Conservation (phyloP, 1,140 invertebrate genomes). For the Diploscapter pachys region DNA sequence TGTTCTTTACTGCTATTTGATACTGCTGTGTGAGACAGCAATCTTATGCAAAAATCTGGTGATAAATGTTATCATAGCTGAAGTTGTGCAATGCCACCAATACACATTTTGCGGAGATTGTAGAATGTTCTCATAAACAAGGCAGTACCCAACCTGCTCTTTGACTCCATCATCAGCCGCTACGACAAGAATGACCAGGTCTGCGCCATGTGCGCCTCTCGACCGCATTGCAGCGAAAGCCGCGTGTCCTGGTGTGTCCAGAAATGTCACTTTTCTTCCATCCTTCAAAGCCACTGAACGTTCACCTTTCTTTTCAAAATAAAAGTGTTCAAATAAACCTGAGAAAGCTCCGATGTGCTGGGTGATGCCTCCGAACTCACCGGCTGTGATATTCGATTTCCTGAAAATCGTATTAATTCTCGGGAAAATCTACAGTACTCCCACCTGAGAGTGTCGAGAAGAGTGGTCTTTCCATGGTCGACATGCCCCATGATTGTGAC, state of each 20-base stretch:
- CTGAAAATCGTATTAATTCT: slow-evolving; percentile 58
- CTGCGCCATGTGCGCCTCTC: slow-evolving; percentile 70
- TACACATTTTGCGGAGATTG: too few species aligned
- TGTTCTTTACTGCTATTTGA: too few species aligned
- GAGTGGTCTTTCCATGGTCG: slow-evolving; percentile 97
- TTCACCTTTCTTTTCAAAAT: slow-evolving; percentile 9
- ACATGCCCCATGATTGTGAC: slow-evolving; percentile 99
- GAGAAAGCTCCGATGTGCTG: slow-evolving; percentile 98
- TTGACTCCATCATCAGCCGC: slow-evolving; percentile 98
- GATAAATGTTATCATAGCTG: too few species aligned
- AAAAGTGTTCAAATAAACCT: slow-evolving; percentile 59
- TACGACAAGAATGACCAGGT: slow-evolving; percentile 91
- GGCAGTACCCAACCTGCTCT: slow-evolving; percentile 76
- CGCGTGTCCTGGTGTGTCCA: slow-evolving; percentile 99
- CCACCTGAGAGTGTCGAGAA: slow-evolving; percentile 75
- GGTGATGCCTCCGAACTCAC: slow-evolving; percentile 98
- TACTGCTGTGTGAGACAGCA: too few species aligned
- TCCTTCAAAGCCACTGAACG: slow-evolving; percentile 67
- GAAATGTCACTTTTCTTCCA: slow-evolving; percentile 79
- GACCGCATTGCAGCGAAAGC: slow-evolving; percentile 84
- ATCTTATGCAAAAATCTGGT: too few species aligned
- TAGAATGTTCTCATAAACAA: too few species aligned
- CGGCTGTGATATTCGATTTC: slow-evolving; percentile 77
- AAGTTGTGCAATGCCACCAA: too few species aligned
- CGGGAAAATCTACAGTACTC: too few species aligned